Conservation (phyloP, 2,888 invertebrate species). For the Ferrisia virgata region DNA sequence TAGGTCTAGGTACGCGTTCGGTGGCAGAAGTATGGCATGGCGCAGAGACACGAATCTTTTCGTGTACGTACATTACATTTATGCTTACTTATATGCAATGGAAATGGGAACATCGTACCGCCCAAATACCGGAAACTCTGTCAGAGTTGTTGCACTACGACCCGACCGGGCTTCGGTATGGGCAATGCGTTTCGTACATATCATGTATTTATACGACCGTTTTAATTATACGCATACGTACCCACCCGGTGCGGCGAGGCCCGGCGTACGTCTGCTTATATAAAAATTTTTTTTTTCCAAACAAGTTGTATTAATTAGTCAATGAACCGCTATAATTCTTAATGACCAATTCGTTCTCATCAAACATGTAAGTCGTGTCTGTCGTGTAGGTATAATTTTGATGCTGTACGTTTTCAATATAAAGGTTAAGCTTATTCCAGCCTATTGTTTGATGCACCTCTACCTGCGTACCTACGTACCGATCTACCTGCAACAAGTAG, state of each 20-base stretch:
- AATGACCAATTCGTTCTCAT: constrained; percentile 18
- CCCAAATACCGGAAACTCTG: constrained; percentile 7
- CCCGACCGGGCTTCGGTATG: not conserved
- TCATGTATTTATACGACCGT: not conserved
- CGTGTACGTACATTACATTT: not conserved
- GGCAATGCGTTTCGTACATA: not conserved
- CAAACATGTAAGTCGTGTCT: not conserved
- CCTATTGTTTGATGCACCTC: not conserved
- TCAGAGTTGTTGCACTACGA: not conserved
- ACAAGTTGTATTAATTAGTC: constrained; percentile 34
- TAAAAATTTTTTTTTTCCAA: not conserved
- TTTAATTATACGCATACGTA: constrained; percentile 22
- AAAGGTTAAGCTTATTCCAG: not conserved
- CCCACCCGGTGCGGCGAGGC: not conserved
- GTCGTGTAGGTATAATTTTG: not conserved
- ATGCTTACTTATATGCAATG: not conserved
- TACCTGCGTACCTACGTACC: not conserved
- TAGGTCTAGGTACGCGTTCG: not conserved
- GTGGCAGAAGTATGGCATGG: too few relatives aligned
- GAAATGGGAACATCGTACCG: constrained; percentile 15
- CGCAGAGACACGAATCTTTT: not conserved
- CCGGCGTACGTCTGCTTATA: not conserved
- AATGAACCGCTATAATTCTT: constrained; percentile 34
- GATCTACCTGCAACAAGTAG: too few relatives aligned
- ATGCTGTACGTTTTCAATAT: not conserved